A percentile compares a stretch with the other conserved stretches of the same genome.
These are phyloP conservation scores for Drosophila niveifrons DNA, from an alignment of 2,888 invertebrate genomes.

Conservation along the genomic window DNA sequence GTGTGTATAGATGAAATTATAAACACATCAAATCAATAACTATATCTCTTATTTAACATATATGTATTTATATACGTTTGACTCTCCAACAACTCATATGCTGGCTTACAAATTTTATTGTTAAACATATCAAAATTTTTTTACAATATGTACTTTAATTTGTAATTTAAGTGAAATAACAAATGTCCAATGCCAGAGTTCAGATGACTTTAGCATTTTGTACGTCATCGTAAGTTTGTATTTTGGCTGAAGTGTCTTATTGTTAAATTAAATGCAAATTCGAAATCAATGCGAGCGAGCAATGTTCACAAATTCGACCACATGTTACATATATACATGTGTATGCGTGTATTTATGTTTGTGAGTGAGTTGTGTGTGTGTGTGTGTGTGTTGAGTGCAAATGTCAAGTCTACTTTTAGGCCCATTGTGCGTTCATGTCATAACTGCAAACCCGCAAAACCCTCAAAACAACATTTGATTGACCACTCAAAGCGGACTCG, in stretches of 20 bases:
- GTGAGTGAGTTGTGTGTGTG: not conserved
- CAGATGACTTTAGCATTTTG: not conserved
- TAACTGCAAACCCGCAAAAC: slow-evolving; percentile 53
- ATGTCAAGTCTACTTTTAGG: slow-evolving; percentile 11
- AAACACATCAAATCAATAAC: no score
- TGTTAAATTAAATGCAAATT: slow-evolving; percentile 7
- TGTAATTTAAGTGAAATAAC: no score
- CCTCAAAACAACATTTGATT: slow-evolving; percentile 73
- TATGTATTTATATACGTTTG: no score
- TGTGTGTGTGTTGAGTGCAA: slow-evolving; percentile 1
- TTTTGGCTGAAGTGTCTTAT: not conserved
- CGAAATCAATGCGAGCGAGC: slow-evolving; percentile 11
- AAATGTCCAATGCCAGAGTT: no score
- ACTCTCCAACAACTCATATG: no score
- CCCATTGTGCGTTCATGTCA: slow-evolving; percentile 29
- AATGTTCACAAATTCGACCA: not conserved
- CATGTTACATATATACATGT: not conserved
- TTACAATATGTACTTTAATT: no score
- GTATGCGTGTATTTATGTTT: not conserved
- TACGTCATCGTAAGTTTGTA: not conserved
- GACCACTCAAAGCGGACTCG: slow-evolving; percentile 63
- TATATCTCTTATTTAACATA: no score
- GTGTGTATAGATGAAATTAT: no score
- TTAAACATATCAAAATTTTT: no score
- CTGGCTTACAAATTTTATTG: no score